phyloP scores from a whole-genome alignment of 2,113 vertebrate species.

The Maccullochella peelii region DNA sequence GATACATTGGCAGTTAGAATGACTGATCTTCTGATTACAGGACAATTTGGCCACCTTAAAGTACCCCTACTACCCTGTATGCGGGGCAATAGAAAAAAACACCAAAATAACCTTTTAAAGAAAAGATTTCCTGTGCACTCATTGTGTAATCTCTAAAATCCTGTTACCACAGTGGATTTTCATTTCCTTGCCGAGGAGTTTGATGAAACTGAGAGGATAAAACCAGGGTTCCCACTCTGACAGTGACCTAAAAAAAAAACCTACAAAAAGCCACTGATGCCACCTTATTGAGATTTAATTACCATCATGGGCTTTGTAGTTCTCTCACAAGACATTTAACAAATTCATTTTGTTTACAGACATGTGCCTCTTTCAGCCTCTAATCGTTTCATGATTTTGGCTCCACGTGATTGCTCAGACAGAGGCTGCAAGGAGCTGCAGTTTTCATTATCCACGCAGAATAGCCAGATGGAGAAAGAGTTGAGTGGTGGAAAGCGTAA shows the following conservation, averaged over 20 bases:
- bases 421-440: slow-evolving; percentile 35
- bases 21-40: slow-evolving; percentile 7
- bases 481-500: slow-evolving; percentile 39
- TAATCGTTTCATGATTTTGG: slow-evolving; percentile 28
- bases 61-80: not conserved
- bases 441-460: slow-evolving; percentile 59
- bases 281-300: slow-evolving; percentile 34
- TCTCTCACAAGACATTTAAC: slow-evolving; percentile 15
- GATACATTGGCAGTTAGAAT: not conserved
- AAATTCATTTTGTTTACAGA: slow-evolving; percentile 48
- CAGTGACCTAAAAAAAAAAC: slow-evolving; percentile 37
- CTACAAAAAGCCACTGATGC: not conserved
- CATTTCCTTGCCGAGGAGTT: slow-evolving; percentile 61
- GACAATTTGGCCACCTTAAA: not conserved
- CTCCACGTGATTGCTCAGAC: slow-evolving; percentile 39
- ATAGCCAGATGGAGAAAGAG: slow-evolving; percentile 45
- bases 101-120: not conserved
- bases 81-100: not conserved
- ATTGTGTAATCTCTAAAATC: slow-evolving; percentile 57
- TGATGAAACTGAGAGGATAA: slow-evolving; percentile 56
- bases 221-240: slow-evolving; percentile 2
- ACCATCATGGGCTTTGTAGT: slow-evolving; percentile 7
- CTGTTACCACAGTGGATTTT: slow-evolving; percentile 62
- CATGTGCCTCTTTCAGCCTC: slow-evolving; percentile 26
- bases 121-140: not conserved